phyloP scores from a whole-genome alignment of 1,140 invertebrate genomes.

The Pseudomyrmex flavicornis region DNA sequence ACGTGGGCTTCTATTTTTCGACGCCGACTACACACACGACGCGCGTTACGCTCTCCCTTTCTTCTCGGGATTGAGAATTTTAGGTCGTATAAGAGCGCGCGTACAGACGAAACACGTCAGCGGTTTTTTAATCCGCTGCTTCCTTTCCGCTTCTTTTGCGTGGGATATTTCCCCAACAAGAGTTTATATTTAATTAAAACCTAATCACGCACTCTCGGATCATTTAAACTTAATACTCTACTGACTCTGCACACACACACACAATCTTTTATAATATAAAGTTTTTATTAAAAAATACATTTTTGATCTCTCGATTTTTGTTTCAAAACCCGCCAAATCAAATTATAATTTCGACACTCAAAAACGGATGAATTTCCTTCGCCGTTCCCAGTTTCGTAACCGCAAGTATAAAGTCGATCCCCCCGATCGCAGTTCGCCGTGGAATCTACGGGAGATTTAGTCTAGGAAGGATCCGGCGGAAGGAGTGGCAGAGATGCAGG shows the following conservation, averaged over 20 bases:
- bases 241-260: background rate
- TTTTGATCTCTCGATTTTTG: background rate
- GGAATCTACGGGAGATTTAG: slow-evolving; percentile 52
- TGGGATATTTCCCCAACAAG: background rate
- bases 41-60: slow-evolving; percentile 52
- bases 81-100: slow-evolving; percentile 34
- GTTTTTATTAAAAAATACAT: background rate
- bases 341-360: slow-evolving; percentile 13
- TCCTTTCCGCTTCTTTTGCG: background rate
- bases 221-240: slow-evolving; percentile 18
- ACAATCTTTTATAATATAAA: background rate
- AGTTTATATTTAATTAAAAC: background rate
- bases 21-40: slow-evolving; percentile 14
- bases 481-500: background rate
- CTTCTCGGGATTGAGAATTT: slow-evolving; percentile 47
- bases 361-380: background rate
- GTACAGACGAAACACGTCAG: slow-evolving; percentile 13
- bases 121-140: slow-evolving; percentile 11
- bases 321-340: background rate
- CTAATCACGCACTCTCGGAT: background rate
- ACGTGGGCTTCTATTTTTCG: slow-evolving; percentile 31
- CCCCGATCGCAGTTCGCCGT: slow-evolving; percentile 27
- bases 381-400: slow-evolving; percentile 16
- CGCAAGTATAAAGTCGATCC: slow-evolving; percentile 43
- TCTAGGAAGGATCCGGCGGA: slow-evolving; percentile 1